Base-by-base conservation (phyloP, 2,888 invertebrate genomes). In the Caenorhabditis sp. region DNA sequence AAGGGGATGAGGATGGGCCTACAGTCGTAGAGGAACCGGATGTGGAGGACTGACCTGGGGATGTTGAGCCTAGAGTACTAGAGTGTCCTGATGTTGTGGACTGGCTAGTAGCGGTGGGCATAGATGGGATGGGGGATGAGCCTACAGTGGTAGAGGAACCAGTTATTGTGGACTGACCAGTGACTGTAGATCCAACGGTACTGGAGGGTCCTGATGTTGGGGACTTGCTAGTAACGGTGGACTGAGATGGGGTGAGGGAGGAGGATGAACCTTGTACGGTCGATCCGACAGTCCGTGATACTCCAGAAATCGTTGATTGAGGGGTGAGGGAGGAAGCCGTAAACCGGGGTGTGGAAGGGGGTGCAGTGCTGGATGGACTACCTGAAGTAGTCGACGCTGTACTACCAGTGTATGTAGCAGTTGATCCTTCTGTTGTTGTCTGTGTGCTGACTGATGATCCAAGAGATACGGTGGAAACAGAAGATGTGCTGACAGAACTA, bases 301-400 rank as follows among this genome's bases (percentile, higher is more conserved):
- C 14, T 19, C 1, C 47, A 6, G 19, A 6, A 6, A 19, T 19
- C 3, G 47, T 47, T 5, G 38, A 38, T 38, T 38, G 38, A 19
- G 54, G 24, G 54, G 4, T 26, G 44, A 26, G 12, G 14, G 24
- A n/a, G 26, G 24, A 41, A 22, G 44, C 10, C 24, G 44, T 10
- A 12, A 31, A 31, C 2, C n/a, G 49, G 66, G 49, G 26, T 10
- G 16, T 44, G 28, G 66, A 66, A 7, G 41, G 31, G 19, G 8
- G 16, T n/a, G 31, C 10, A 24, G 26, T 44, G 2, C 49, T 49
- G n/a, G 22, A 12, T 7, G 66, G 16, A 49, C 47, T 49, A 14
- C 47, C 49, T 49, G 66, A 49, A 2, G 63, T 63, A 63, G 41
- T 24, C 31, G 38, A 38, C 38, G 38, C 38, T 10, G 38, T 38